phyloP scores from a whole-genome alignment of 2,888 invertebrate genomes.

The Synanthedon vespiformis region DNA sequence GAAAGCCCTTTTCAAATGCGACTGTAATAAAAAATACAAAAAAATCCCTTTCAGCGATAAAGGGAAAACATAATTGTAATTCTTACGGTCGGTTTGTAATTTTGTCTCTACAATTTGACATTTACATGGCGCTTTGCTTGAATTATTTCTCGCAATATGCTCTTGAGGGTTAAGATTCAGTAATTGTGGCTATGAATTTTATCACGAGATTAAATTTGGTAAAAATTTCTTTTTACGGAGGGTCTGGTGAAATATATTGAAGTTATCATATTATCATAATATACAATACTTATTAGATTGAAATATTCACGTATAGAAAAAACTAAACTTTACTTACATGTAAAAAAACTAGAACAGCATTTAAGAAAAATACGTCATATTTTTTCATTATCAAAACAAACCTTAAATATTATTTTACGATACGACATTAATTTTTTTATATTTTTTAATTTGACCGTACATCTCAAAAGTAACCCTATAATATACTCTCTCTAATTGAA shows the following conservation, averaged over 20 bases:
- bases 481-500: too few species aligned
- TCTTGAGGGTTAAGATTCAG: conserved; percentile 1
- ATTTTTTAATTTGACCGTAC: too few species aligned
- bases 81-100: conserved; percentile 45
- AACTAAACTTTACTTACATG: too few species aligned
- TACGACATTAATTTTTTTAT: too few species aligned
- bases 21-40: conserved; percentile 46
- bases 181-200: not conserved
- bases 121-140: conserved; percentile 33
- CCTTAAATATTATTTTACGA: too few species aligned
- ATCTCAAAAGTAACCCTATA: too few species aligned
- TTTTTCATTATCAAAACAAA: too few species aligned
- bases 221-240: not conserved
- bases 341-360: too few species aligned
- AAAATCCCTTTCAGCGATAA: conserved; percentile 41
- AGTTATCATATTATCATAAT: not conserved
- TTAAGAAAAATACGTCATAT: too few species aligned
- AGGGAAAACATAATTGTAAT: conserved; percentile 45
- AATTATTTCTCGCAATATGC: conserved; percentile 32
- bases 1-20: conserved; percentile 44
- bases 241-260: not conserved
- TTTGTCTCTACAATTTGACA: conserved; percentile 43
- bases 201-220: not conserved
- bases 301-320: too few species aligned
- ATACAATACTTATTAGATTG: too few species aligned